Evolutionary conservation across 2,113 vertebrate genomes (phyloP).

Genomic region (Hirundichthys speculiger): DNA sequence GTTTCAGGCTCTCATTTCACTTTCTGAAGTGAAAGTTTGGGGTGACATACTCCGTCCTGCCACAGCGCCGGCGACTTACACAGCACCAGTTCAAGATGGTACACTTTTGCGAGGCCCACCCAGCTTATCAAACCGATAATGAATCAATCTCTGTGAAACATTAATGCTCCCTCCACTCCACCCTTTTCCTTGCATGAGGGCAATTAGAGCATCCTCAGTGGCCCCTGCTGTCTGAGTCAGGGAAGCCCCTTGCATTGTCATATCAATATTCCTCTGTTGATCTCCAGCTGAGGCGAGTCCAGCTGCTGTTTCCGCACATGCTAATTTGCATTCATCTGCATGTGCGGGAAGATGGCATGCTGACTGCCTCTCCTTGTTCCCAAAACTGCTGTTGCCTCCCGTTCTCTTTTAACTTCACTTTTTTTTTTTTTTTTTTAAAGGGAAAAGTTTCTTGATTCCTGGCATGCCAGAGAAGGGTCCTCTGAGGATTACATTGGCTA

Average conservation of each 20-base stretch:
- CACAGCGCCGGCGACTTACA: slow-evolving; percentile 63
- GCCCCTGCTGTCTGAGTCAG: slow-evolving; percentile 57
- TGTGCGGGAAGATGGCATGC: slow-evolving; percentile 61
- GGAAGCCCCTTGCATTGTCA: slow-evolving; percentile 66
- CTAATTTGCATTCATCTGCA: slow-evolving; percentile 69
- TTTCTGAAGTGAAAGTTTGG: slow-evolving; percentile 70
- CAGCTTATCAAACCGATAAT: slow-evolving; percentile 67
- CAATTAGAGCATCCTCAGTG: slow-evolving; percentile 66
- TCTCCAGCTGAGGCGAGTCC: slow-evolving; percentile 73
- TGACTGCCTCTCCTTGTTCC: slow-evolving; percentile 56
- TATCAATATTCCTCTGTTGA: slow-evolving; percentile 76
- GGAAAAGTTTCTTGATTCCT: slow-evolving; percentile 80
- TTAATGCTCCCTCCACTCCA: slow-evolving; percentile 41
- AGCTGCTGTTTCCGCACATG: slow-evolving; percentile 68
- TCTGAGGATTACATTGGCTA: slow-evolving; percentile 84
- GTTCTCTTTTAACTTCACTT: slow-evolving; percentile 36
- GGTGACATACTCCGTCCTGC: slow-evolving; percentile 64
- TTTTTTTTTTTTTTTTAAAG: slow-evolving; percentile 48
- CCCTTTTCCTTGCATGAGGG: slow-evolving; percentile 37
- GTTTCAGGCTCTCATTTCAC: slow-evolving; percentile 68
- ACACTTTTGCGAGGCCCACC: slow-evolving; percentile 60
- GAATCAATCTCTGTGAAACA: slow-evolving; percentile 74
- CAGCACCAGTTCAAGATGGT: slow-evolving; percentile 58
- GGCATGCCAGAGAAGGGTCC: slow-evolving; percentile 76
- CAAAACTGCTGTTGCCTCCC: slow-evolving; percentile 56